These are phyloP conservation scores for Oreortyx pictus DNA, from an alignment of 2,797 vertebrate species.

Conservation along the genomic window DNA sequence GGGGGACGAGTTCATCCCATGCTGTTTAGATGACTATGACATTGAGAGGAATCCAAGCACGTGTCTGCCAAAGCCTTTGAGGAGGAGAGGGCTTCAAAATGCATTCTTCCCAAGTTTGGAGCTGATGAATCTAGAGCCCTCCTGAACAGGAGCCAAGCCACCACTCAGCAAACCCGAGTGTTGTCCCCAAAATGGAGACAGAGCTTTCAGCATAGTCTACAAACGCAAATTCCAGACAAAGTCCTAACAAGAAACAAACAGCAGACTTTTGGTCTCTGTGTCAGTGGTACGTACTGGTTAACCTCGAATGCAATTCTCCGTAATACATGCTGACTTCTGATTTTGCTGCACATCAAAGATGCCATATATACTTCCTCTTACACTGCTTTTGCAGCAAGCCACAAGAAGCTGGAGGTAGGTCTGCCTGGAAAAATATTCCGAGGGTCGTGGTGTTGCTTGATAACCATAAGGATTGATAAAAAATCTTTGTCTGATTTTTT, in stretches of 20 bases:
- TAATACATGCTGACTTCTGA: background rate
- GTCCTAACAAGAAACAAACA: background rate
- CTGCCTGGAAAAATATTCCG: background rate
- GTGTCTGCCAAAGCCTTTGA: background rate
- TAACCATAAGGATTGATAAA: rapidly evolving
- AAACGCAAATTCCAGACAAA: conserved; percentile 40
- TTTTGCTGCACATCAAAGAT: background rate
- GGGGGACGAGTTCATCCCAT: background rate
- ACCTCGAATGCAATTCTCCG: background rate
- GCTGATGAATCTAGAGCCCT: background rate
- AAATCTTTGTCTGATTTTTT: rapidly evolving
- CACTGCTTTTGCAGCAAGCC: background rate
- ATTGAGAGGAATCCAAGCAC: background rate
- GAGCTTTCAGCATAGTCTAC: conserved; percentile 20
- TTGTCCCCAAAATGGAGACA: background rate
- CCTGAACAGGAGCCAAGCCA: background rate
- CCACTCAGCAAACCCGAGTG: background rate
- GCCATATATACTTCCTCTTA: background rate
- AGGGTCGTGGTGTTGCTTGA: background rate
- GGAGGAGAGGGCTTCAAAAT: background rate
- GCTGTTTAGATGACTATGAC: background rate
- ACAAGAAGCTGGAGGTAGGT: background rate
- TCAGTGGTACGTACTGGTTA: background rate
- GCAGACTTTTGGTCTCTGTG: background rate
- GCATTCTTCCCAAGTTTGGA: background rate